Percentiles rank a stretch among this genome's conserved stretches.
phyloP scores from a whole-genome alignment of 1,140 invertebrate species.

The Yoshiicerus persimilis region DNA sequence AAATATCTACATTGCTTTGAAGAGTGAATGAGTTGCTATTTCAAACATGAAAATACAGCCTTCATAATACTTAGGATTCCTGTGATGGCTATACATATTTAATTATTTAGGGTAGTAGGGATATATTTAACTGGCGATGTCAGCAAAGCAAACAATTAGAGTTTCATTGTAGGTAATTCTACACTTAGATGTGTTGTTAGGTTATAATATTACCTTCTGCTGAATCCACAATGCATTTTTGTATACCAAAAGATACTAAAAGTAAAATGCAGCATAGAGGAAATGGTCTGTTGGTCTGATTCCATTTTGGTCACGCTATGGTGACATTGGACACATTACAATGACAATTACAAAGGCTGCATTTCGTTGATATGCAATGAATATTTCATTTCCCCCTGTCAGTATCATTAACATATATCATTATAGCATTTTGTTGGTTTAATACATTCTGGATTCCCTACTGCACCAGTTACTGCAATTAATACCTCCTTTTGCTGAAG shows the following conservation, averaged over 20 bases:
- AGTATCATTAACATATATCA: background rate
- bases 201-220: background rate
- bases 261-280: background rate
- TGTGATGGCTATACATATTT: background rate
- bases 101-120: background rate
- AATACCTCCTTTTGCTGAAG: background rate
- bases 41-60: background rate
- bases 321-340: conserved; percentile 12
- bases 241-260: too few species aligned
- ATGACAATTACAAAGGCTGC: background rate
- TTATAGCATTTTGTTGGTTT: background rate
- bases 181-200: background rate
- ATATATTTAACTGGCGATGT: background rate
- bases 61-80: background rate
- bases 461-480: background rate
- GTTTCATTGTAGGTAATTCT: background rate
- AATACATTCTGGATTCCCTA: background rate
- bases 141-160: background rate
- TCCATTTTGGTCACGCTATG: conserved; percentile 15
- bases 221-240: too few species aligned
- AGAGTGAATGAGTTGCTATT: background rate
- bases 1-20: background rate
- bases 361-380: background rate
- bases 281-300: background rate
- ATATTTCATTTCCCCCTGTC: background rate